Conservation (phyloP, 2,888 invertebrate genomes). For the Antheraea assamensis region DNA sequence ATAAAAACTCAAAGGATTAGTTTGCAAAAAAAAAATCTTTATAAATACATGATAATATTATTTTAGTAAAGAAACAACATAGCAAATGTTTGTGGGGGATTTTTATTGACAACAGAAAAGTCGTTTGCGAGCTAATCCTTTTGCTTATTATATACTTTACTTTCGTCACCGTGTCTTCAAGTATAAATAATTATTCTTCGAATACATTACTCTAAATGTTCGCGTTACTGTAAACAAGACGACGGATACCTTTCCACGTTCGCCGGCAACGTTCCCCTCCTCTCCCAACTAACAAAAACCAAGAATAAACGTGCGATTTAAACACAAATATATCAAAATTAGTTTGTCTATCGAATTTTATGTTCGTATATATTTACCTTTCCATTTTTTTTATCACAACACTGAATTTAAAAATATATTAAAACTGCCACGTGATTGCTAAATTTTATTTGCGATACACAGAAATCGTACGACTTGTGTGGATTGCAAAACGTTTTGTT, state of each 20-base stretch:
- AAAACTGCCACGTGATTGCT: neutral
- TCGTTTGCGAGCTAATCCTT: neutral
- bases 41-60: neutral
- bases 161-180: neutral
- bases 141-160: constrained; percentile 11
- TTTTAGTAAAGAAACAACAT: neutral
- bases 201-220: constrained; percentile 9
- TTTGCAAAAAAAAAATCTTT: neutral
- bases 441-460: neutral
- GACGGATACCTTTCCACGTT: constrained; percentile 39
- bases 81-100: neutral
- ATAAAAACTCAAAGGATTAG: neutral
- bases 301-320: constrained; percentile 21
- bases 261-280: constrained; percentile 34
- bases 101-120: neutral
- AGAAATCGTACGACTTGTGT: neutral
- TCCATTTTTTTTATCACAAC: constrained; percentile 3
- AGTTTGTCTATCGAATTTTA: neutral
- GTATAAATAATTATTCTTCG: constrained; percentile 3
- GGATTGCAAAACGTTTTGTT: neutral
- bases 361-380: constrained; percentile 8
- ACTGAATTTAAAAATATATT: constrained; percentile 1
- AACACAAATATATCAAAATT: neutral
- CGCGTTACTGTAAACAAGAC: neutral
- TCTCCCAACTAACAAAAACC: constrained; percentile 46